Conservation (phyloP, 2,797 vertebrate genomes). For the Enteromius unitaeniatus region DNA sequence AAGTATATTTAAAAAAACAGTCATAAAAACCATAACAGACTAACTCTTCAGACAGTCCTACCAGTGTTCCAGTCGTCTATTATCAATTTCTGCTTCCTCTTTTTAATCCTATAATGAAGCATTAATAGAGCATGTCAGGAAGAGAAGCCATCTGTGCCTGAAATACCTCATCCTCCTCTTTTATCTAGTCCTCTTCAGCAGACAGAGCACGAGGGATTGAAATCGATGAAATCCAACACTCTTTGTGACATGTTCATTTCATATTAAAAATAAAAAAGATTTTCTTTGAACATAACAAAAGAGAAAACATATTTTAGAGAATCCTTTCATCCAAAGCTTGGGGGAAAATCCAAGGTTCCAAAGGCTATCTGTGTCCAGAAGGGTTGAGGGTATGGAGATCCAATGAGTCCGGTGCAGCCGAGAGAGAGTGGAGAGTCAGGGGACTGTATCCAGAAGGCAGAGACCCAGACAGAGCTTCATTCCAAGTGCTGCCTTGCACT, state of each 20-base stretch:
- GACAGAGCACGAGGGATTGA: constrained; percentile 25
- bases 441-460: constrained; percentile 80
- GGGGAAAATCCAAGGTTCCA: constrained; percentile 62
- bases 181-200: constrained; percentile 51
- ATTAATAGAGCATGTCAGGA: constrained; percentile 59
- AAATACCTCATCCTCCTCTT: constrained; percentile 58
- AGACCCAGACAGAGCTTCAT: constrained; percentile 78
- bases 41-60: constrained; percentile 59
- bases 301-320: constrained; percentile 35
- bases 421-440: constrained; percentile 70
- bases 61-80: constrained; percentile 58
- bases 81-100: constrained; percentile 60
- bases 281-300: constrained; percentile 66
- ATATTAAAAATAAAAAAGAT: constrained; percentile 61
- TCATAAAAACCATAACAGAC: constrained; percentile 38
- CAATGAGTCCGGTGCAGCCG: constrained; percentile 59
- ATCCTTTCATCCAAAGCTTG: constrained; percentile 68
- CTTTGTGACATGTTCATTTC: constrained; percentile 38
- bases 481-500: constrained; percentile 64
- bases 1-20: constrained; percentile 1
- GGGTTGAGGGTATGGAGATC: constrained; percentile 47
- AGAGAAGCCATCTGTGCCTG: constrained; percentile 57
- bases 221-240: constrained; percentile 50
- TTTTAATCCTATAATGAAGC: constrained; percentile 70
- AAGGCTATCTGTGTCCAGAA: constrained; percentile 63